Base-by-base conservation (phyloP, 2,113 vertebrate genomes). In the Theristicus caerulescens region DNA sequence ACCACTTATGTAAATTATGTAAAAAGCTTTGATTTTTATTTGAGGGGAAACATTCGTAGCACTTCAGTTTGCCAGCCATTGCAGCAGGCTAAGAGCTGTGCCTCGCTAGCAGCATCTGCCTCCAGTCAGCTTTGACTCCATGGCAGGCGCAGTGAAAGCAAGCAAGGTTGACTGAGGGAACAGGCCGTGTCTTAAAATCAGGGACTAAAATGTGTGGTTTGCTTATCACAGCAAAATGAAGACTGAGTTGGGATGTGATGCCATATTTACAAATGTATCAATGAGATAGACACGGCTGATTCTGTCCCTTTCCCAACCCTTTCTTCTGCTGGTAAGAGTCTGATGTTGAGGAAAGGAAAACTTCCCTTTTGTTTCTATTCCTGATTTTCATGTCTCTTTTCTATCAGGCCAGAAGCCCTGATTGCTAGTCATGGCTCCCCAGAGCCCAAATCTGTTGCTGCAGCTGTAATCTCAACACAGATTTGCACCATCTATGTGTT, bases 231-330 rank as follows among this genome's bases (percentile, higher is more conserved):
- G 59, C 38, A 11, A 49, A 42, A 24, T 2, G 27, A 29, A 21
- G 52, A 9, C 21, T 16, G 52, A 31, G 16, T 5, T 61, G 66
- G n/a, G 20, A 17, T 51, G 21, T 26, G 36, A 20, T 40, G 34
- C 14, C 3, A 0, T 14, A 3, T 29, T 47, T 26, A 9, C 7
- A 13, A 13, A 18, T 1, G 0, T 11, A 3, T 10, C 36, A 9
- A 3, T 8, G n/a, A 36, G 52, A 24, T 5, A 38, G 19, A 11
- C 1, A 2, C 20, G 26, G 47, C 42, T 44, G 31, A 21, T 47
- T 18, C 13, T 24, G 17, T 21, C 26, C 26, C 13, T 52, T 64
- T 21, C 55, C 21, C 7, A 16, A 1, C 13, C 13, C 18, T 36
- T 34, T 10, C 29, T 57, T 32, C 32, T 52, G 40, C 55, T 77